phyloP scores from a whole-genome alignment of 2,113 vertebrate species.

The Dryoscopus gambensis region DNA sequence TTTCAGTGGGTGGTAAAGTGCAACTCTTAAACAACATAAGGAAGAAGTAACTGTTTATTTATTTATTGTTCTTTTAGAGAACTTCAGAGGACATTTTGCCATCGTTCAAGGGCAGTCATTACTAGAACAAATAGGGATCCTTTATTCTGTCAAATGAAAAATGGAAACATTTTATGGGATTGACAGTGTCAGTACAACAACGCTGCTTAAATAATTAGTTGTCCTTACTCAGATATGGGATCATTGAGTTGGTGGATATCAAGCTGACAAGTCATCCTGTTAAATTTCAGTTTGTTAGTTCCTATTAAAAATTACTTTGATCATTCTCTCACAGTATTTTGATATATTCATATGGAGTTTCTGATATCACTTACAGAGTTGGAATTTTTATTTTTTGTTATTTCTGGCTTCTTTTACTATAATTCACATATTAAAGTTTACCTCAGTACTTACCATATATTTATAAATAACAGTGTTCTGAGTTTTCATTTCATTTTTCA shows the following conservation, averaged over 20 bases:
- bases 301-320: background rate
- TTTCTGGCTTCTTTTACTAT: background rate
- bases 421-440: background rate
- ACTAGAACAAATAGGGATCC: background rate
- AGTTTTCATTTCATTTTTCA: background rate
- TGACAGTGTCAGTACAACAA: background rate
- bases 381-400: background rate
- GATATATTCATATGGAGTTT: background rate
- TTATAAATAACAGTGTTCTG: background rate
- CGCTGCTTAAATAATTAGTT: background rate
- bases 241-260: background rate
- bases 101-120: background rate
- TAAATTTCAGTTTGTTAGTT: background rate
- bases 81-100: background rate
- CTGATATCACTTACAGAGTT: background rate
- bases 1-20: background rate
- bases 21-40: background rate
- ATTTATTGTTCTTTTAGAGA: background rate
- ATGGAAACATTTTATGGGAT: background rate
- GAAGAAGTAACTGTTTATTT: background rate
- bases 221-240: background rate
- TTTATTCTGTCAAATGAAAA: slow-evolving; percentile 39
- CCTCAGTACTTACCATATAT: background rate
- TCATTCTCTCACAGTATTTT: background rate
- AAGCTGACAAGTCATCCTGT: background rate